Percentiles rank a stretch among this genome's conserved stretches.
Evolutionary conservation across 2,113 vertebrate genomes (phyloP).

Genomic region (Zonotrichia leucophrys): DNA sequence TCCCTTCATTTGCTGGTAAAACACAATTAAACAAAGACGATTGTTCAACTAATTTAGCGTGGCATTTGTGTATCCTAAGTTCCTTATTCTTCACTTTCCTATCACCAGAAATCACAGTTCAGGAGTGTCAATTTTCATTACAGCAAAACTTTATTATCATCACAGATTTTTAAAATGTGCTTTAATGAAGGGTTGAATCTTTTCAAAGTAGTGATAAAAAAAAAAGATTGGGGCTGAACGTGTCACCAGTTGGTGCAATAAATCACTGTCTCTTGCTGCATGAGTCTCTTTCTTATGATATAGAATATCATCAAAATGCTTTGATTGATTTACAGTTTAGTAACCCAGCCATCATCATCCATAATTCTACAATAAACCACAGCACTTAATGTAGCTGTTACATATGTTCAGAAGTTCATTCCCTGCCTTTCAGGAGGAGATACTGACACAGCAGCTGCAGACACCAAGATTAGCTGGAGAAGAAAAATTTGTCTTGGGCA

Average conservation of each 20-base stretch:
- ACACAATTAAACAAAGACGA: constrained; percentile 4
- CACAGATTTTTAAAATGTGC: not conserved
- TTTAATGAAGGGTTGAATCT: constrained; percentile 36
- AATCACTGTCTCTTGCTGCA: constrained; percentile 33
- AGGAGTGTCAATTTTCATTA: not conserved
- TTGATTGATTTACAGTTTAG: constrained; percentile 60
- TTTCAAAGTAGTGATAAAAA: constrained; percentile 46
- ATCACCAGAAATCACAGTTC: not conserved
- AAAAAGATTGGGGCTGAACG: constrained; percentile 25
- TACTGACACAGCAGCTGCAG: constrained; percentile 44
- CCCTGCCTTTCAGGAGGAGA: constrained; percentile 27
- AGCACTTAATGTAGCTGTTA: constrained; percentile 40
- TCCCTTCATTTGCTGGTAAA: not conserved
- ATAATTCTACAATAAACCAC: constrained; percentile 54
- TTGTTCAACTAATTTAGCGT: not conserved
- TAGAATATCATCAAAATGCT: constrained; percentile 16
- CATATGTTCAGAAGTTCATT: constrained; percentile 46
- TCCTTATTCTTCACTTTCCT: not conserved
- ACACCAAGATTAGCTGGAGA: not conserved
- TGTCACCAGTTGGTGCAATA: constrained; percentile 49
- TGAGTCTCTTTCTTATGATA: constrained; percentile 4
- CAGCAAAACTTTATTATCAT: not conserved
- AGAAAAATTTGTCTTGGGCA: not conserved
- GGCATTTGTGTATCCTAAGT: not conserved
- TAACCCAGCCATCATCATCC: constrained; percentile 39